Base-by-base conservation (phyloP, 2,888 invertebrate genomes). In the Lingula anatina region DNA sequence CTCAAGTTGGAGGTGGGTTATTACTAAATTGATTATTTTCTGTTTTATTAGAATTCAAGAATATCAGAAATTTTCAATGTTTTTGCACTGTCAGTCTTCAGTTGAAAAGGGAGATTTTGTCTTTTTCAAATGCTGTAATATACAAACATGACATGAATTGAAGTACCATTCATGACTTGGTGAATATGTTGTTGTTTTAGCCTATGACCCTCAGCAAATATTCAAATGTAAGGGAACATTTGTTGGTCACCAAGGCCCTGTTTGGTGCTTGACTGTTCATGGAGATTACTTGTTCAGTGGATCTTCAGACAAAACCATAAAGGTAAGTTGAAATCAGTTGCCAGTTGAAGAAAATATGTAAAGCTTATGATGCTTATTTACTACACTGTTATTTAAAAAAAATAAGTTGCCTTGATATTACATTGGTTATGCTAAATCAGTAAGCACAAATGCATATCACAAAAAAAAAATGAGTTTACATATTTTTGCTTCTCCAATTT, bases 201-300 rank as follows among this genome's bases (percentile, higher is more conserved):
- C 67, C 0, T 74, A 66, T 60, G 75, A 74, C 48, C 73, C 73
- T 15, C 73, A 73, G 49, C 71, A 71, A 53, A 71, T 73, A 57
- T 71, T 75, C 60, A 73, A 72, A 57, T 76, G 76, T 53, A 68
- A 72, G 56, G 76, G 76, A 25, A 76, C 76, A 23, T 76, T 74
- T 64, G 76, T 76, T 35, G 76, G 76, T 5, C 76, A 76, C 56
- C 55, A 71, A 64, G 76, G 76, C 38, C 76, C 76, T 15, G 75
- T 76, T 4, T 76, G 76, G 76, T 75, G 75, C 51, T 57, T 76
- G 12, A 68, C 70, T 62, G 70, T 70, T 12, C 62, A 65, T 59
- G 69, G 66, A 37, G 75, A 75, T 52, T 68, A 63, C 48, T 54
- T 76, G 28, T 75, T 73, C 55, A 75, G 73, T 62, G 75, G 76